Base-by-base conservation (phyloP, 2,113 vertebrate species). In the Aegotheles bennettii region DNA sequence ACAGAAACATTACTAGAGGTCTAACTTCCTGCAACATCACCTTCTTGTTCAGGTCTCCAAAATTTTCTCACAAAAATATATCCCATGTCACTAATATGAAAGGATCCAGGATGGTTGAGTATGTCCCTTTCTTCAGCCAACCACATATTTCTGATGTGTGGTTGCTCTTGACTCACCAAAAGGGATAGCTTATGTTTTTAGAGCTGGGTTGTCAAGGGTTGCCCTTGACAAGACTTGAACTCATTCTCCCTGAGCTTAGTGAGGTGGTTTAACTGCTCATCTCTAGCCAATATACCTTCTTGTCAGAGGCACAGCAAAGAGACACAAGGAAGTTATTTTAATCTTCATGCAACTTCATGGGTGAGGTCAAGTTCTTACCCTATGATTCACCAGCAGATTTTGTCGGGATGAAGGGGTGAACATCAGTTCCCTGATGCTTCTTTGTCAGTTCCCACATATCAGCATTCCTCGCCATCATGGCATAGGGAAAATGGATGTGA, bases 321-420 rank as follows among this genome's bases (percentile, higher is more conserved):
- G 33, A 54, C 40, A 90, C 47, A 60, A 84, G 95, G 93, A 97
- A 90, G 86, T 92, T 89, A 64, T 89, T 95, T 90, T 80, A 90
- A 86, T 95, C 79, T 93, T 84, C 85, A 54, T 0, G 2, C 21
- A 89, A 35, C 71, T 95, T 84, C 48, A 43, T 96, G 95, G 94
- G 96, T 94, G 96, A 97, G 95, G 96, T 96, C 86, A 94, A 95
- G 94, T 94, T 94, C 89, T 95, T 94, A 75, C 81, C 54, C 74
- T 75, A 5, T 97, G 96, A 96, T 92, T 97, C 96, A 97, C 69
- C 74, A 65, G 31, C 70, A 79, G 85, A 84, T 94, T 96, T 95
- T 9, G 0, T 84, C 20, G n/a, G 74, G 89, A 93, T 79, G 86
- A 82, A 94, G 84, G 86, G 95, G 94, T 96, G 93, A 95, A 87